phyloP scores from a whole-genome alignment of 2,888 invertebrate genomes.

The Prosapia bicincta region DNA sequence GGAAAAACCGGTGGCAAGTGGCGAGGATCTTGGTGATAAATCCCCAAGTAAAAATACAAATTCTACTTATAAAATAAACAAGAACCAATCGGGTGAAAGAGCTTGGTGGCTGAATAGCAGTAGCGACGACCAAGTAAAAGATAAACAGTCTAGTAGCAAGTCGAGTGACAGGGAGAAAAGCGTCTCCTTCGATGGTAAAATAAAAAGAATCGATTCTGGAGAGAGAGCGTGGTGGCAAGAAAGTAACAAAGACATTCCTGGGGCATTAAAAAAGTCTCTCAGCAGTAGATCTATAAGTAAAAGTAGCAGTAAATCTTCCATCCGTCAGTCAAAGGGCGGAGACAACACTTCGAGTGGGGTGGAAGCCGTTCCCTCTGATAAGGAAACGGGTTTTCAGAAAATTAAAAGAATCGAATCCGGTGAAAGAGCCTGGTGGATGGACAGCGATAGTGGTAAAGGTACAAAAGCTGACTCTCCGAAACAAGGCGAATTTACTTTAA shows the following conservation, averaged over 20 bases:
- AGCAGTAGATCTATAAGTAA: not conserved
- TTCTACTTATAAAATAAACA: constrained; percentile 27
- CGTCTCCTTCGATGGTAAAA: constrained; percentile 39
- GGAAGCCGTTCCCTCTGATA: constrained; percentile 40
- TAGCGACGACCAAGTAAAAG: constrained; percentile 11
- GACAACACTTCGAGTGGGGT: constrained; percentile 47
- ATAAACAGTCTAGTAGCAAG: not conserved
- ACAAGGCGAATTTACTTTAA: constrained; percentile 43
- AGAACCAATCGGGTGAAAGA: constrained; percentile 34
- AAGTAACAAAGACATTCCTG: not conserved
- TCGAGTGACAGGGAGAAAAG: constrained; percentile 31
- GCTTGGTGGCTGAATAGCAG: constrained; percentile 42
- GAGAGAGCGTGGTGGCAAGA: constrained; percentile 54
- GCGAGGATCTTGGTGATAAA: not conserved
- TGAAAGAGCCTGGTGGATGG: constrained; percentile 40
- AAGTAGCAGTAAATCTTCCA: not conserved
- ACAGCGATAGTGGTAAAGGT: constrained; percentile 34
- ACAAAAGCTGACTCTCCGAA: not conserved
- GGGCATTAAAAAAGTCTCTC: not conserved
- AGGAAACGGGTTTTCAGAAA: constrained; percentile 3
- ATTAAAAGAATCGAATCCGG: constrained; percentile 35
- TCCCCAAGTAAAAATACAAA: not conserved
- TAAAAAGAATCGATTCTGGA: constrained; percentile 55
- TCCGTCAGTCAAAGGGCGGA: not conserved
- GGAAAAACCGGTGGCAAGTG: not conserved